A percentile compares a stretch with the other conserved stretches of the same genome.
These are phyloP conservation scores for Tetragnatha montana DNA, from an alignment of 2,888 invertebrate species.

Conservation along the genomic window DNA sequence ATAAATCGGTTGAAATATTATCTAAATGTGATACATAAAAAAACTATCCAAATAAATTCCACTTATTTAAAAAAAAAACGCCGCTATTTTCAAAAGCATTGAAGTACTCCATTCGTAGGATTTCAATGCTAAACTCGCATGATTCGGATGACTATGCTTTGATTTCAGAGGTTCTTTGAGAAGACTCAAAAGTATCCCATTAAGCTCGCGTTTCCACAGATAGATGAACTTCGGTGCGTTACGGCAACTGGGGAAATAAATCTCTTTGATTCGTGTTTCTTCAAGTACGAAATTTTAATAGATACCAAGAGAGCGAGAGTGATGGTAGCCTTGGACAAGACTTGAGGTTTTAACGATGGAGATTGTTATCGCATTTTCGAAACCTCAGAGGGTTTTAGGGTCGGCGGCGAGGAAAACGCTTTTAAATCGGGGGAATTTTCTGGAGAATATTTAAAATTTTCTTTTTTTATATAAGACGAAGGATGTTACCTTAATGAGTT, in stretches of 20 bases:
- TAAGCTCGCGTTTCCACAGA: background rate
- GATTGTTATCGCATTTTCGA: background rate
- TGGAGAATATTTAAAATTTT: background rate
- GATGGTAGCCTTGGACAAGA: background rate
- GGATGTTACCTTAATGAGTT: background rate
- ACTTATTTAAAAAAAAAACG: no score
- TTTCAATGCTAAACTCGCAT: background rate
- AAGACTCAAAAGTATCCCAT: background rate
- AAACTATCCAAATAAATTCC: no score
- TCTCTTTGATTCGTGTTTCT: slow-evolving; percentile 6
- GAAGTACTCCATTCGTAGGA: no score
- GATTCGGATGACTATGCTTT: background rate
- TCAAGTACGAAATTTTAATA: slow-evolving; percentile 15
- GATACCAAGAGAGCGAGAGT: background rate
- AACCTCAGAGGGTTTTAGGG: background rate
- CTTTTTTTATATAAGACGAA: background rate
- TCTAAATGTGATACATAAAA: no score
- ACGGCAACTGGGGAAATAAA: background rate
- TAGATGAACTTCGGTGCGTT: background rate
- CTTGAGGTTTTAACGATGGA: background rate
- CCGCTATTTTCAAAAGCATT: no score
- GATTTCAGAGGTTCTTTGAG: background rate
- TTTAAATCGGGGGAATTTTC: background rate
- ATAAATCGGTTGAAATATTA: no score
- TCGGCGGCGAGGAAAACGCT: background rate